Evolutionary conservation across 2,797 vertebrate genomes (phyloP).

Genomic region (Peromyscus nudipes): DNA sequence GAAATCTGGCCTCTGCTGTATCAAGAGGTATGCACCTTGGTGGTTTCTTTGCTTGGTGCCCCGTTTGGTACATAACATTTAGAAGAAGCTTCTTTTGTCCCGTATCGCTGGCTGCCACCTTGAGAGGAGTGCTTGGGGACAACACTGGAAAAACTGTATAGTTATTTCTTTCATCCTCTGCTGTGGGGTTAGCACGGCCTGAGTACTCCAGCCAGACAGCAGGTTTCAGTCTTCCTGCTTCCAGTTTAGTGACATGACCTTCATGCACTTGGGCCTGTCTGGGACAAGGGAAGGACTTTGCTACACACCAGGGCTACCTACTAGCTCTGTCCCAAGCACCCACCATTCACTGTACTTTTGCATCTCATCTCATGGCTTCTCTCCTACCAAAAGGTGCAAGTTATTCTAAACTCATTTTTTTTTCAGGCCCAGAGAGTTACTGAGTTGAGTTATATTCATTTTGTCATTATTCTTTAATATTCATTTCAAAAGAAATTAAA

Average conservation of each 20-base stretch:
- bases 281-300: not conserved
- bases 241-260: not conserved
- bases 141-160: not conserved
- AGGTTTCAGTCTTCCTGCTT: not conserved
- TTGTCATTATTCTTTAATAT: conserved; percentile 14
- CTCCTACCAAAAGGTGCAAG: not conserved
- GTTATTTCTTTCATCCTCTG: not conserved
- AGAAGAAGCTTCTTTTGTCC: not conserved
- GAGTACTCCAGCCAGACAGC: not conserved
- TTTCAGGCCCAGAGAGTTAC: not conserved
- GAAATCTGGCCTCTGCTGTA: conserved; percentile 72
- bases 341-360: not conserved
- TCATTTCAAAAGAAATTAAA: not conserved
- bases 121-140: not conserved
- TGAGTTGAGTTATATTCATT: conserved; percentile 12
- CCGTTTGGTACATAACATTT: not conserved
- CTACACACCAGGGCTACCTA: not conserved
- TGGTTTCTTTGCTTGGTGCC: conserved; percentile 45
- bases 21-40: not conserved
- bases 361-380: not conserved
- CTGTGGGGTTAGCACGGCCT: not conserved
- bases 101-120: not conserved
- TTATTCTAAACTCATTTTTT: not conserved
- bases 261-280: not conserved
- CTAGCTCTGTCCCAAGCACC: not conserved